Base-by-base conservation (phyloP, 2,888 invertebrate species). In the Dusona sp. region DNA sequence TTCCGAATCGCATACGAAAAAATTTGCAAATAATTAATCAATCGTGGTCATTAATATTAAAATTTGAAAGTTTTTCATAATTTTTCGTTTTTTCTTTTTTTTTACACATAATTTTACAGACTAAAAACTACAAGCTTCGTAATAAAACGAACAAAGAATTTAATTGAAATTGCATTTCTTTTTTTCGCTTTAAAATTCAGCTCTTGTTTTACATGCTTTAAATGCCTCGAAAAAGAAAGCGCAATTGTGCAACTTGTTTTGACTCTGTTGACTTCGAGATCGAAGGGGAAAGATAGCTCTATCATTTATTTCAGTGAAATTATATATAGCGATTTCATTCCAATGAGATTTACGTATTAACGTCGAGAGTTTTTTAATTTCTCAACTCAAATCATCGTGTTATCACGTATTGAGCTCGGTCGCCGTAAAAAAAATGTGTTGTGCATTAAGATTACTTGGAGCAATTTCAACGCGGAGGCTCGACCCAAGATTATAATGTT, bases 211-310 rank as follows among this genome's bases (percentile, higher is more conserved):
- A 13, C 11, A 57, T 19, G 64, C 25, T 33, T 33, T 19, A 22
- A 45, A 29, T 29, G 16, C 16, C 19, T 25, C 57, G 36, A 65
- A 42, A 51, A 68, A 42, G 54, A 57, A 42, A 42, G 36, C 9
- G 25, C 61, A 36, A 84, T 85, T 78, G 74, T 61, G 77, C 81
- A 78, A 86, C 54, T 86, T 87, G 83, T 87, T 87, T 87, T 79
- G 74, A 80, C 54, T 74, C 33, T 65, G 38, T n/a, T 75, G 22
- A 42, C 9, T 45, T 29, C 57, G 54, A 65, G 68, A 79, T 22
- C 74, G 65, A 54, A 57, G 77, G 22, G 67, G 70, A 33, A 57
- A 70, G 61, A 85, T 83, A 79, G 25, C 25, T 38, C 8, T 38
- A 38, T 45, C 38, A 57, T 57, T 72, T 38, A 19, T 54, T 48